These are phyloP conservation scores for Phasia obesa DNA, from an alignment of 2,888 invertebrate genomes.

Conservation along the genomic window DNA sequence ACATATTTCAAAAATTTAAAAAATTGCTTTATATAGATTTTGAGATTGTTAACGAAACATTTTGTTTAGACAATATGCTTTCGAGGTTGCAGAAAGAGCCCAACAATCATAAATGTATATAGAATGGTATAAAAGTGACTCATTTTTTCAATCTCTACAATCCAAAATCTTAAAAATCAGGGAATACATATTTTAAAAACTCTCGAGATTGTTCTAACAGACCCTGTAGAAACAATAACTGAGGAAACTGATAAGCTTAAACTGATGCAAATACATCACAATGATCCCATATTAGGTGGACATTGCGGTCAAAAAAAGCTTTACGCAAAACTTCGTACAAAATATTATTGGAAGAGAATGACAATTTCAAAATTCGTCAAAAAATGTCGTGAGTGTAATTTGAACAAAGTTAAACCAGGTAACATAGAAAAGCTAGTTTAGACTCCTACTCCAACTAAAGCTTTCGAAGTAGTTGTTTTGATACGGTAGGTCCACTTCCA, in stretches of 20 bases:
- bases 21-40: conserved; percentile 37
- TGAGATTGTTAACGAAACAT: conserved; percentile 54
- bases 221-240: background rate
- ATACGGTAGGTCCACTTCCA: too few relatives aligned
- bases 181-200: conserved; percentile 23
- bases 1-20: conserved; percentile 29
- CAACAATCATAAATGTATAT: conserved; percentile 12
- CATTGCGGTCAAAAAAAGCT: conserved; percentile 11
- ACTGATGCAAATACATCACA: background rate
- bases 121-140: conserved; percentile 21
- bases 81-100: conserved; percentile 42
- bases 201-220: conserved; percentile 21
- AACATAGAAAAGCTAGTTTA: background rate
- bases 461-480: too few relatives aligned
- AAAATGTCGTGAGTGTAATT: background rate
- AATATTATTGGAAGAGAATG: conserved; percentile 3
- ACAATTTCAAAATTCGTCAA: background rate
- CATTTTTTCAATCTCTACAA: conserved; percentile 17
- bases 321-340: background rate
- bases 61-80: conserved; percentile 45
- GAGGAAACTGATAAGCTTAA: background rate
- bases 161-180: conserved; percentile 9
- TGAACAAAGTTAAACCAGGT: background rate
- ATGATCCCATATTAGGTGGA: conserved; percentile 8
- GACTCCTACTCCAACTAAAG: background rate